phyloP scores from a whole-genome alignment of 2,888 invertebrate species.

The Brachynemurus nebulosus region DNA sequence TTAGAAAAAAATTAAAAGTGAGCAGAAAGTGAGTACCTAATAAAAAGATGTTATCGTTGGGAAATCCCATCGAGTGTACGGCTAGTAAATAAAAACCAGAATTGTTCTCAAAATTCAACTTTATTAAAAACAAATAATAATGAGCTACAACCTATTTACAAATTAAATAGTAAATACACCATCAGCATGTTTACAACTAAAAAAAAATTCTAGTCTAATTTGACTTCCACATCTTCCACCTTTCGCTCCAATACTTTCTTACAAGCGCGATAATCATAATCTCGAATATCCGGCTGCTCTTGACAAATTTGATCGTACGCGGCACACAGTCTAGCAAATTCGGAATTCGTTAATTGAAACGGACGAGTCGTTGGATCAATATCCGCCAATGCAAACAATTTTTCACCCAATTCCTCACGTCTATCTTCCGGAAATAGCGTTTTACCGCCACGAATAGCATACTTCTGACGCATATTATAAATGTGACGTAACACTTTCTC shows the following conservation, averaged over 20 bases:
- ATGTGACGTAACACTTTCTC: conserved; percentile 80
- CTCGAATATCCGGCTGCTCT: conserved; percentile 46
- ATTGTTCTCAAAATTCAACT: too few species aligned
- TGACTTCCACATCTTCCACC: background rate
- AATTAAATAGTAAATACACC: background rate
- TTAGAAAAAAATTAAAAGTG: too few species aligned
- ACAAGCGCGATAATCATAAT: conserved; percentile 54
- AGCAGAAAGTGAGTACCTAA: too few species aligned
- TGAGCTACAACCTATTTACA: too few species aligned
- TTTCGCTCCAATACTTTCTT: conserved; percentile 16
- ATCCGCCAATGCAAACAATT: conserved; percentile 56
- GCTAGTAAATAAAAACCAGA: too few species aligned
- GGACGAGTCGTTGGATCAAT: conserved; percentile 55
- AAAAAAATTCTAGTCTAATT: too few species aligned
- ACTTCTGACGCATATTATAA: conserved; percentile 82
- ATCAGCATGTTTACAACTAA: background rate
- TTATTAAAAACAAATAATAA: too few species aligned
- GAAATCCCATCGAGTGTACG: too few species aligned
- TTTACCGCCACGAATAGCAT: conserved; percentile 50
- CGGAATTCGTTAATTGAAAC: conserved; percentile 60
- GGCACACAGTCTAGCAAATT: conserved; percentile 61
- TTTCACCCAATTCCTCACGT: conserved; percentile 46
- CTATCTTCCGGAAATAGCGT: conserved; percentile 63
- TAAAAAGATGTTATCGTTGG: too few species aligned
- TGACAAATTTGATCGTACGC: conserved; percentile 62